phyloP scores from a whole-genome alignment of 2,888 invertebrate species.

The Caprella mutica region DNA sequence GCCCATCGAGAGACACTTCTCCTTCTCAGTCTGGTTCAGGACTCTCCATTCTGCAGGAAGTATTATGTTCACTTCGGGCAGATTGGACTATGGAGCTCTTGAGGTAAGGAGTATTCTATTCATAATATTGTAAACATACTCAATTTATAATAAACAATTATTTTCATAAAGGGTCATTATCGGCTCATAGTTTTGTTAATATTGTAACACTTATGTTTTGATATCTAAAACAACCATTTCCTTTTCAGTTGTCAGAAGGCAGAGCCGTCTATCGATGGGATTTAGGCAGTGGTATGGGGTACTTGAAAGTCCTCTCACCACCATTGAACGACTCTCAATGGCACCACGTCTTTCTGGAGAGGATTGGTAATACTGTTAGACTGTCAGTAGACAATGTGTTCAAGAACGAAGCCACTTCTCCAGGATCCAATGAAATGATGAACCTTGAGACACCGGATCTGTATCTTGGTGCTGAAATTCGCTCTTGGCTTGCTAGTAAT shows the following conservation, averaged over 20 bases:
- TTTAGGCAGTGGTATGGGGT: constrained; percentile 79
- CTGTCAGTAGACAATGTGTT: constrained; percentile 49
- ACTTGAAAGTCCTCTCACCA: constrained; percentile 62
- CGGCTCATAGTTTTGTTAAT: no score
- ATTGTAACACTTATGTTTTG: no score
- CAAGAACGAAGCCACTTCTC: constrained; percentile 51
- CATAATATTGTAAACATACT: no score
- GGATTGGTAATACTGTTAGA: constrained; percentile 66
- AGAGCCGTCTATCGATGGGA: constrained; percentile 81
- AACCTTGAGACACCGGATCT: constrained; percentile 74
- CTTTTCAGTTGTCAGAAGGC: constrained; percentile 55
- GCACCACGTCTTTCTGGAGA: constrained; percentile 65
- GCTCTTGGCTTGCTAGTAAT: constrained; percentile 30
- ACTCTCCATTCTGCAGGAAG: constrained; percentile 77
- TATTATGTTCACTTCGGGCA: constrained; percentile 72
- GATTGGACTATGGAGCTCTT: constrained; percentile 76
- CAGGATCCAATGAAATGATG: constrained; percentile 67
- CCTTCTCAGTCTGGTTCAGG: constrained; percentile 62
- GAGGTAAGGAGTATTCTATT: constrained; percentile 50
- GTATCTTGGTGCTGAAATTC: constrained; percentile 70
- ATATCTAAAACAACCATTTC: background rate
- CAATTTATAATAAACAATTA: no score
- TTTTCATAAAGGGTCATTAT: no score
- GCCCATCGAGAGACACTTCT: constrained; percentile 49
- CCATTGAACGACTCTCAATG: constrained; percentile 72